Percentiles rank a stretch among this genome's conserved stretches.
These are phyloP conservation scores for Acarapis woodi DNA, from an alignment of 1,140 invertebrate species.

Conservation along the genomic window DNA sequence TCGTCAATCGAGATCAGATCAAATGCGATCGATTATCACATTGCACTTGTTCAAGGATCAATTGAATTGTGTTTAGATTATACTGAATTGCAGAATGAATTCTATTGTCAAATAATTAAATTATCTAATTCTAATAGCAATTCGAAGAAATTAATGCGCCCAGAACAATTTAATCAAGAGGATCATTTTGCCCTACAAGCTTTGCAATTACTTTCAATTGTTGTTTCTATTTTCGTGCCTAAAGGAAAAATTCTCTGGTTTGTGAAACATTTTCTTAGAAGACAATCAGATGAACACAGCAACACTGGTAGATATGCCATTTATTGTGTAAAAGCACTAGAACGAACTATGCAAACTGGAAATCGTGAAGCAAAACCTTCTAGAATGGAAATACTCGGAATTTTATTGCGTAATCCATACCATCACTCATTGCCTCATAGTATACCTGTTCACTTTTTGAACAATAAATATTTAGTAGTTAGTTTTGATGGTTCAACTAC, in stretches of 20 bases:
- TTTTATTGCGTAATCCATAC: slow-evolving; percentile 78
- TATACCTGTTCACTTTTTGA: slow-evolving; percentile 80
- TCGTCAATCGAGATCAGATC: slow-evolving; percentile 68
- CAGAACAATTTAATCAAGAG: too few relatives aligned
- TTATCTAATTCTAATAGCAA: too few relatives aligned
- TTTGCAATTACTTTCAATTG: slow-evolving; percentile 69
- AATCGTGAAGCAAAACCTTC: slow-evolving; percentile 67
- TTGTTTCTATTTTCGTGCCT: slow-evolving; percentile 69
- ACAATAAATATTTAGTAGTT: slow-evolving; percentile 73
- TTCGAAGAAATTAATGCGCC: too few relatives aligned
- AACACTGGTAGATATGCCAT: slow-evolving; percentile 84
- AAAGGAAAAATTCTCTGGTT: slow-evolving; percentile 77
- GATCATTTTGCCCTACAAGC: slow-evolving; percentile 80
- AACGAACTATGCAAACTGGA: slow-evolving; percentile 55
- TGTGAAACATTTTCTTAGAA: slow-evolving; percentile 57
- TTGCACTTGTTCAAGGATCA: slow-evolving; percentile 73
- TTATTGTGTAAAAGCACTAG: slow-evolving; percentile 69
- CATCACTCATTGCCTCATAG: slow-evolving; percentile 82
- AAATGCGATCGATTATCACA: slow-evolving; percentile 78
- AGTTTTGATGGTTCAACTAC: slow-evolving; percentile 86
- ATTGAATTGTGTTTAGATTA: slow-evolving; percentile 61
- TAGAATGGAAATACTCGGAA: slow-evolving; percentile 79
- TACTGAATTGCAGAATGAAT: slow-evolving; percentile 62
- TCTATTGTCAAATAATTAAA: slow-evolving; percentile 61
- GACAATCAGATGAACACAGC: slow-evolving; percentile 63